Evolutionary conservation across 35 echinoderm and acorn worm genomes (phyloP), one percentile per base, ranked within the genome.

Genomic region (Patiria miniata): DNA sequence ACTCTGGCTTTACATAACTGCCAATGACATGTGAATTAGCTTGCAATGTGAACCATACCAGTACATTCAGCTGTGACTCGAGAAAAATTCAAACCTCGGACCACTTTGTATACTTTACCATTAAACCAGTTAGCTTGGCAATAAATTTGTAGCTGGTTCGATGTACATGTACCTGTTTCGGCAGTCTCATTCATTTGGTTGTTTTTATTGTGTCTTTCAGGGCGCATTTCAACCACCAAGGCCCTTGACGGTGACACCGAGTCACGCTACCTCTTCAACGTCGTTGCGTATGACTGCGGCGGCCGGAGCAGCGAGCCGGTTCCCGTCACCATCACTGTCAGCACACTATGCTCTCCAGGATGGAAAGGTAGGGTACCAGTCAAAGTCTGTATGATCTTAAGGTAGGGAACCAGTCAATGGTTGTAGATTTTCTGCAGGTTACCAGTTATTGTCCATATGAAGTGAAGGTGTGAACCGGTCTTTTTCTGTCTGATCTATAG

Each of bases 221-320:
- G 88, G 39, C 80, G 68, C 32, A 55, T 90, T 18, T 84, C 80
- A 39, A 69, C 88, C 37, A 52, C 44, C 23, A 61, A 83, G 50
- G 39, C 88, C 0, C 68, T 90, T 1, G 83, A 51, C 21, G 68
- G 80, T 0, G 88, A 90, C 0, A 42, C 42, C 2, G 26, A 51
- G 33, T 36, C 87, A 28, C 77, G 57, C 81, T 90, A 90, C 50
- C 34, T 82, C 5, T 61, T 90, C 60, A 59, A 76, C 23, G 68
- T 90, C 17, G 19, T 84, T 42, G 82, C 88, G 8, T 90, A 68
- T 37, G 88, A 90, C 81, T 90, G 88, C 61, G 81, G 80, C 21
- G 88, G 81, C 30, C 81, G 73, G 39, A 77, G 80, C 44, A 90
- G 88, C 8, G 81, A 83, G 4, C 42, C 88, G 7, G 81, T 90